Evolutionary conservation across 2,797 vertebrate species (phyloP), one percentile per base, ranked within the genome.

Genomic region (Pagetopsis macropterus): DNA sequence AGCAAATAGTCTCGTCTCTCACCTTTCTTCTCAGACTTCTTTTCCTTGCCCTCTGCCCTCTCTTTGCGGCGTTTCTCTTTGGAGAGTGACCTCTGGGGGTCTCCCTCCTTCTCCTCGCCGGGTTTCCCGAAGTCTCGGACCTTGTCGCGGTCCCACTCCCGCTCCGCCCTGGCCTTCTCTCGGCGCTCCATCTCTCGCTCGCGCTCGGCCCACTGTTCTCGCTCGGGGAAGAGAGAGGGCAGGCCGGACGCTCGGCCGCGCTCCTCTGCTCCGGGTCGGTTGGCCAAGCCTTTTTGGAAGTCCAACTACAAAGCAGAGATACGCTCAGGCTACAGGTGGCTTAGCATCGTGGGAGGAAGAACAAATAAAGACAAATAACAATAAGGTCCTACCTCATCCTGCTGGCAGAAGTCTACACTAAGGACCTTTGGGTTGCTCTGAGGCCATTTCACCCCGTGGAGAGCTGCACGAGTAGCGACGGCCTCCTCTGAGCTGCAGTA

Each of bases 381-480:
- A 11, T 2, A 13, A 9, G 19, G 17, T 17, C 71, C 86, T 88
- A 98, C 97, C 95, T 98, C 96, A 41, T 97, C 96, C 80, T 97
- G 96, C 73, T 95, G 94, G 50, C 95, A 95, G 87, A 96, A 97
- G 86, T 97, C 96, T n/a, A 96, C 96, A 3, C 90, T 94, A 12
- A 98, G 95, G 74, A 97, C 95, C 84, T 98, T 98, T 13, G 97
- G 97, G 87, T 98, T 98, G 81, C 96, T 97, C 82, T 96, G 96
- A 16, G 97, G 97, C 97, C 97, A 98, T 77, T 96, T 97, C 21
- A 98, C 97, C 10, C 96, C 97, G 44, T 98, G 97, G 16, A 98
- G 95, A 55, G 96, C 95, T 9, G 94, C 93, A 15, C 96, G 92
- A 5, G 97, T 97, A 13, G 95, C 93, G 3, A 95, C 86, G 0